Evolutionary conservation across 2,888 invertebrate species (phyloP), one percentile per base, ranked within the genome.

Genomic region (Drosophila suboccidentalis): DNA sequence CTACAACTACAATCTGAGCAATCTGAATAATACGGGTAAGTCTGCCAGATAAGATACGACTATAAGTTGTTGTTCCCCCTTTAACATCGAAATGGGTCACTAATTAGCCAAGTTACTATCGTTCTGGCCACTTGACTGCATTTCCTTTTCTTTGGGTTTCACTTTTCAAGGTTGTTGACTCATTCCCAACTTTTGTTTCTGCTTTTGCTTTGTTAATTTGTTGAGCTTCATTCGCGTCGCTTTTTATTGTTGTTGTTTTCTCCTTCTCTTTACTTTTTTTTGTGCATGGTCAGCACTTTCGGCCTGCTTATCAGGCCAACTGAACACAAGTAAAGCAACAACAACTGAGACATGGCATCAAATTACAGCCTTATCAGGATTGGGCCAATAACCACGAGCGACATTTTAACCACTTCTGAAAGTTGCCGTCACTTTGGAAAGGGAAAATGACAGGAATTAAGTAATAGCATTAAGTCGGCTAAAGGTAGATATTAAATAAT

Each of bases 1-100:
- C 57, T 87, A 87, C 55, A 68, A 60, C 75, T 90, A 90, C 36
- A 87, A 82, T 58, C 61, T 65, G 17, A 71, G 90, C 36, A 87
- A 82, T 58, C 61, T 65, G 17, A 71, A 54, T 41, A 80, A 85
- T 63, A 82, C 80, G 64, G 92, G 92, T 92, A 74, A 91, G 92
- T 89, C 36, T 4, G 41, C 55, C 46, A 78, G 22, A 44, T 44
- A 44, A 53, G 22, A 19, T 44, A 44, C n/a, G n/a, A 13, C 26
- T 26, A 6, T 5, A 26, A 26, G 26, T 26, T 26, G 22, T 22
- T 22, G 1, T 43, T 19, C 10, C 11, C 13, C 13, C 26, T 26
- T 34, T 5, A 11, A 11, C 11, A 6, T 32, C 57, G 19, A 85
- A 78, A 80, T 74, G 74, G 77, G 82, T 80, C 82, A 57, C 57